phyloP scores from a whole-genome alignment of 1,140 invertebrate species.

The Andricus grossulariae region DNA sequence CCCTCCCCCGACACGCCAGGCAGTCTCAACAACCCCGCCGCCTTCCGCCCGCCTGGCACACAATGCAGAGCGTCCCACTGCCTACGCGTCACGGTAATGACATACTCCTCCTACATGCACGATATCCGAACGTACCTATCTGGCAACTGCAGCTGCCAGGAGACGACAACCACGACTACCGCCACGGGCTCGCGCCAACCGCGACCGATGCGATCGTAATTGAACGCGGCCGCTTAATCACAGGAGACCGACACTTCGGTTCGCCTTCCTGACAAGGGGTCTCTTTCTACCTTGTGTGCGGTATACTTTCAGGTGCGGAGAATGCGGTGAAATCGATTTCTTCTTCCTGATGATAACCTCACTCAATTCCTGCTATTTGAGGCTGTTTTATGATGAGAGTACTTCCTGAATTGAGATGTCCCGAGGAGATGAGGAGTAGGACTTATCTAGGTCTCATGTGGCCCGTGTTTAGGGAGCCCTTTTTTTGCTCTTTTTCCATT shows the following conservation, averaged over 20 bases:
- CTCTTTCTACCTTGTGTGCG: not conserved
- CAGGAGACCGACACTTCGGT: conserved; percentile 28
- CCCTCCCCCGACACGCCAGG: conserved; percentile 23
- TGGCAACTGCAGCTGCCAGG: conserved; percentile 51
- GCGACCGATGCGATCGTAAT: conserved; percentile 47
- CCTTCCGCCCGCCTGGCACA: conserved; percentile 51
- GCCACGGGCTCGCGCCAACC: conserved; percentile 40
- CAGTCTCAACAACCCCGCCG: conserved; percentile 41
- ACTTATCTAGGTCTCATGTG: no score
- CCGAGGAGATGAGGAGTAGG: not conserved
- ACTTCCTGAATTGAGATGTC: conserved; percentile 6
- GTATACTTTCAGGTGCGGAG: conserved; percentile 21
- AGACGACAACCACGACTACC: conserved; percentile 38
- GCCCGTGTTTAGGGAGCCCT: no score
- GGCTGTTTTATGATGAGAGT: not conserved
- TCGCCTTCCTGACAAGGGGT: conserved; percentile 17
- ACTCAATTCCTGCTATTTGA: conserved; percentile 25
- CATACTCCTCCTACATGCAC: conserved; percentile 69
- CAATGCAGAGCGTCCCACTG: conserved; percentile 60
- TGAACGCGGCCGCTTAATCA: conserved; percentile 53
- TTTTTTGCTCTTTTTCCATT: no score
- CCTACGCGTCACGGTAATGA: conserved; percentile 69
- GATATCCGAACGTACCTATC: conserved; percentile 39
- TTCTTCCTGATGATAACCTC: conserved; percentile 3
- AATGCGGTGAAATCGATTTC: conserved; percentile 30